Evolutionary conservation across 2,888 invertebrate genomes (phyloP), one percentile per base, ranked within the genome.

Genomic region (Coelopa pilipes): DNA sequence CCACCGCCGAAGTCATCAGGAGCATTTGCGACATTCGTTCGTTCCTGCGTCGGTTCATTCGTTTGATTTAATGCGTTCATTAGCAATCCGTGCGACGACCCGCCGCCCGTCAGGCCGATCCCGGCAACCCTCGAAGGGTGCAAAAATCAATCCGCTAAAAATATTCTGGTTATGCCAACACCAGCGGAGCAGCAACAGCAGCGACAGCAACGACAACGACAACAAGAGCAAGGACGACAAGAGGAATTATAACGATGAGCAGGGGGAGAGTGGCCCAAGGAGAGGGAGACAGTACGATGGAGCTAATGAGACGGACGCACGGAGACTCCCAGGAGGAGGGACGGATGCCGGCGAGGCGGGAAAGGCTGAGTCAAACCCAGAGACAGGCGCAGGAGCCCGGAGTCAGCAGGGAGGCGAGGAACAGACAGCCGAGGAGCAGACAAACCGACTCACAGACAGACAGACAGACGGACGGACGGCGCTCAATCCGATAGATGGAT

Each of bases 21-120:
- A 83, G 82, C 82, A 84, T 84, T 84, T 82, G 81, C 80, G 85
- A 81, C 85, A 84, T 84, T 85, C 34, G 34, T 34, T 34, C 34
- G 34, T 34, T 34, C 34, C 7, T 34, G 2, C 34, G 34, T 34
- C 34, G 2, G 34, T 34, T 34, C 34, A 34, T 34, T 34, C 85
- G 85, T 85, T 83, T 85, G 84, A 84, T 84, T 85, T 84, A 85
- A 84, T 83, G 84, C 84, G 82, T 85, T 84, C 85, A 84, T 84
- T 84, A 84, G 81, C 84, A 81, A 76, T 81, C 83, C 80, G 24
- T 77, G 24, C 74, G 73, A 70, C 75, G 46, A 74, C 74, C 49
- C 59, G 17, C n/a, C 34, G n/a, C 57, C 15, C 45, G 46, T 34
- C 63, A 24, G 72, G 72, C 70, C 72, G 72, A 72, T 15, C 53